These are phyloP conservation scores for Melanaphis sacchari DNA, from an alignment of 1,140 invertebrate genomes.

Conservation along the genomic window DNA sequence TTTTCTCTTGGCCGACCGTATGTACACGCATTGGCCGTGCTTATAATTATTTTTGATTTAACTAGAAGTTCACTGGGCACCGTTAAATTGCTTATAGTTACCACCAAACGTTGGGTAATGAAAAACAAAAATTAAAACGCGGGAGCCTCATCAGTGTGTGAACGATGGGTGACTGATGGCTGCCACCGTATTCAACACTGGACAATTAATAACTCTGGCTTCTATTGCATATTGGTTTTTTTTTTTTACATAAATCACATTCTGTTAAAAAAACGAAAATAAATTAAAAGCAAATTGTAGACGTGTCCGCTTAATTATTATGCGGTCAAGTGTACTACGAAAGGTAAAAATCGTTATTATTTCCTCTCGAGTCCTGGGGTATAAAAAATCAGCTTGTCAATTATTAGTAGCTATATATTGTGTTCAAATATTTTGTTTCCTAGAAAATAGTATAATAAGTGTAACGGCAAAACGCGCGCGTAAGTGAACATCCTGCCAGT, in stretches of 20 bases:
- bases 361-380: not conserved
- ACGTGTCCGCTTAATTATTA: conserved; percentile 3
- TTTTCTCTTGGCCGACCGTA: not conserved
- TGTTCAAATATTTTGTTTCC: not conserved
- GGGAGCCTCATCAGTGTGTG: conserved; percentile 28
- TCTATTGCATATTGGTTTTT: conserved; percentile 27
- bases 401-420: not conserved
- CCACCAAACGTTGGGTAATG: not conserved
- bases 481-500: not conserved
- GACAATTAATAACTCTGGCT: conserved; percentile 45
- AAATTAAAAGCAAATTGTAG: not conserved
- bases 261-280: not conserved
- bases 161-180: conserved; percentile 39
- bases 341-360: conserved; percentile 16
- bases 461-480: not conserved
- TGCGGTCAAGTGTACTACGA: not conserved
- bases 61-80: not conserved
- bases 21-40: not conserved
- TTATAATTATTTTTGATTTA: conserved; percentile 52
- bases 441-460: not conserved
- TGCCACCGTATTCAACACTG: conserved; percentile 39
- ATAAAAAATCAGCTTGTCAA: not conserved
- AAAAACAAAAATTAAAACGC: conserved; percentile 50
- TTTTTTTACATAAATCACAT: conserved; percentile 53
- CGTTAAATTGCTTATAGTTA: not conserved